Percentiles rank a stretch among this genome's conserved stretches.
These are phyloP conservation scores for Eilema depressum DNA, from an alignment of 2,888 invertebrate species.

Conservation along the genomic window DNA sequence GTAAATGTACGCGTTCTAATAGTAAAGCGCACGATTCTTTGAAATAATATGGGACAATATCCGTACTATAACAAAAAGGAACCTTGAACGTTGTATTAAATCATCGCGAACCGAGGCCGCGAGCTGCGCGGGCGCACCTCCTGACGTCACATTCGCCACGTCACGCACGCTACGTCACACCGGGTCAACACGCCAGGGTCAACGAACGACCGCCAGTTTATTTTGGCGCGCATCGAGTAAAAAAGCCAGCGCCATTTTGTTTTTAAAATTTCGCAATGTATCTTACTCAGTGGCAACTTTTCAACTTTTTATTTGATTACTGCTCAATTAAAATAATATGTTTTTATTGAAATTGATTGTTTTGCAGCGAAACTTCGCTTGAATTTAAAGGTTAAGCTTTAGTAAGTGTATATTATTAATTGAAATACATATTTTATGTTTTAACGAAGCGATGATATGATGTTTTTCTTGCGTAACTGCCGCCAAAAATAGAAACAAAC, in stretches of 20 bases:
- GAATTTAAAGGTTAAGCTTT: background rate
- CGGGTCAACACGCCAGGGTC: slow-evolving; percentile 69
- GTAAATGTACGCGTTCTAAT: slow-evolving; percentile 28
- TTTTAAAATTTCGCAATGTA: slow-evolving; percentile 58
- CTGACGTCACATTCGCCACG: slow-evolving; percentile 72
- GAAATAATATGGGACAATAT: slow-evolving; percentile 55
- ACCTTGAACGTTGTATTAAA: slow-evolving; percentile 70
- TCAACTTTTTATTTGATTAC: slow-evolving; percentile 47
- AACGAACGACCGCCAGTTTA: slow-evolving; percentile 83
- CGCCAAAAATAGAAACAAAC: slow-evolving; percentile 34
- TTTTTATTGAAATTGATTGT: slow-evolving; percentile 50
- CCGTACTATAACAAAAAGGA: slow-evolving; percentile 64
- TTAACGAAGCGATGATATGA: background rate
- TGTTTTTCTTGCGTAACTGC: slow-evolving; percentile 4
- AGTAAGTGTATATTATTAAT: background rate
- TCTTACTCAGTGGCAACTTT: slow-evolving; percentile 43
- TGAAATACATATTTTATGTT: background rate
- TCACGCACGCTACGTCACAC: slow-evolving; percentile 72
- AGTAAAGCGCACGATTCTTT: slow-evolving; percentile 36
- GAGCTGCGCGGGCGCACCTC: slow-evolving; percentile 54
- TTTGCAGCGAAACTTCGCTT: slow-evolving; percentile 12
- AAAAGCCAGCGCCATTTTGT: slow-evolving; percentile 70
- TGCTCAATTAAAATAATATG: slow-evolving; percentile 53
- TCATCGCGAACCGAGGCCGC: slow-evolving; percentile 60
- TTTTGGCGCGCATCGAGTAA: slow-evolving; percentile 77